Evolutionary conservation across 2,113 vertebrate species (phyloP), one percentile per base, ranked within the genome.

Genomic region (Scomber colias): DNA sequence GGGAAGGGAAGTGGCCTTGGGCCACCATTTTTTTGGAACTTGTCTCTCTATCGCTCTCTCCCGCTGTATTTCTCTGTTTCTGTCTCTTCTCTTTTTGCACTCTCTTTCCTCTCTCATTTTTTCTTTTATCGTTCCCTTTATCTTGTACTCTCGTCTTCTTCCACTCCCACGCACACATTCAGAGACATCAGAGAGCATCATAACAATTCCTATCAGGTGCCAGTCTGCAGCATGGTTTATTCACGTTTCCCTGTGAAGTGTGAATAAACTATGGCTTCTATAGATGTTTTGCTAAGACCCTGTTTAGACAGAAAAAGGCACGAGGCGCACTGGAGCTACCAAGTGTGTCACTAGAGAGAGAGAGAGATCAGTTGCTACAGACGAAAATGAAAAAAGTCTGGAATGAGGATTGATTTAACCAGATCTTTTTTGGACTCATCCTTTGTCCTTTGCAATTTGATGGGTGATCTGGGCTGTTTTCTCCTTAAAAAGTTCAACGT

Each of bases 141-240:
- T 65, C 48, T 74, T 69, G 24, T 55, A n/a, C 66, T 77, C 16
- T 35, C 44, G 54, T 48, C 49, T 30, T 68, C 61, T 54, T 30
- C 19, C 49, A 30, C 24, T 62, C 71, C 77, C 81, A 66, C 74
- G 21, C 73, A 73, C 74, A 68, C 59, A 72, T 74, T 82, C 75
- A 64, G 67, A 79, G 74, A 83, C 82, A 59, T 87, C 76, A 80
- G 68, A 82, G 24, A 59, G 63, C 77, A 62, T 75, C 72, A 80
- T 77, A 85, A 64, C 50, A 81, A 77, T 89, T 88, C 68, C 19
- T 75, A 46, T 85, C 82, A 87, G 77, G 70, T 87, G 76, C 69
- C 53, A 71, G 54, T 87, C 71, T 78, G 55, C 66, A 49, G 55
- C 30, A 70, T 86, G 71, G 87, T 86, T 84, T 83, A 90, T 87